Evolutionary conservation across 2,888 invertebrate genomes (phyloP), one percentile per base, ranked within the genome.

Genomic region (Apeira syringaria): DNA sequence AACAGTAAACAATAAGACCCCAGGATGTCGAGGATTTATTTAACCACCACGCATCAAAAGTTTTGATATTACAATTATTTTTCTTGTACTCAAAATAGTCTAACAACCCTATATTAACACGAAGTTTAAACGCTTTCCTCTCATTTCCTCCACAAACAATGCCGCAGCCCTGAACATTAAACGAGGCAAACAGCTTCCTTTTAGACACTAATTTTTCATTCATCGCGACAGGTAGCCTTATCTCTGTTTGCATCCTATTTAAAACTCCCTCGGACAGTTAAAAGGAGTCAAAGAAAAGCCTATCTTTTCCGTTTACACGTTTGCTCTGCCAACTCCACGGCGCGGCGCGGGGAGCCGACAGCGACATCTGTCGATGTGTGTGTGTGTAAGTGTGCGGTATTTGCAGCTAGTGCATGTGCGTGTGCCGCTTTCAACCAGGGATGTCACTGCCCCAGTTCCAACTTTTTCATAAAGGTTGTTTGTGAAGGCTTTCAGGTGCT

Each of bases 221-320:
- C 83, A 79, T 60, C 68, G 60, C 61, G 60, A 55, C 64, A 65
- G 66, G 60, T 65, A 63, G 68, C 64, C 73, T 64, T 88, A 88
- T 88, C 87, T 81, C 62, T 86, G 80, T 87, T 88, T 88, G 80
- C 86, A 87, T 87, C 86, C 79, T 84, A 83, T 88, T 88, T 85
- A 87, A 66, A 73, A 65, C 74, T 76, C 73, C 76, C 80, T 74
- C 69, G 79, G 78, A 79, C 80, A 76, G 74, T 74, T 80, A 80
- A 79, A 80, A 78, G 79, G 78, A 84, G 74, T 84, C 84, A 85
- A 86, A 85, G 85, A 82, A 80, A 81, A 71, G 80, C 78, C 85
- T 84, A 87, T 87, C 83, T 86, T 70, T 63, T 64, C 67, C 76
- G 80, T 83, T 85, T 85, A 75, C 82, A 78, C 81, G 72, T 84